Evolutionary conservation across 2,888 invertebrate species (phyloP).

Genomic region (Polyploca ridens): DNA sequence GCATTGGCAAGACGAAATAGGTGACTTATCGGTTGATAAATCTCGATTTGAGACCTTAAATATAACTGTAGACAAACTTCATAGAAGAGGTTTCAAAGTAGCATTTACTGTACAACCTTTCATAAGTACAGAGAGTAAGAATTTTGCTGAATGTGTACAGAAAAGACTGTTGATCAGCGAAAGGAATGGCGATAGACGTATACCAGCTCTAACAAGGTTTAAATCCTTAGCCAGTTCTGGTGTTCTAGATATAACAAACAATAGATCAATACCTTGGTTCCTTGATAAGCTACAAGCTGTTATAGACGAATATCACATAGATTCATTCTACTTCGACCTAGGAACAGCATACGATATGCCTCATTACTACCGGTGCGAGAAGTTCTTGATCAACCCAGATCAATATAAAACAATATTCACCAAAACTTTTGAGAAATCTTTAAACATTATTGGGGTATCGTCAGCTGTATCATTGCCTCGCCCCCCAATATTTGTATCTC

Average conservation of each 20-base stretch:
- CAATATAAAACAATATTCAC: slow-evolving; percentile 91
- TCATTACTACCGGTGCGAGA: slow-evolving; percentile 92
- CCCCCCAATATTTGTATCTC: slow-evolving; percentile 93
- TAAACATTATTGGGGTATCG: slow-evolving; percentile 91
- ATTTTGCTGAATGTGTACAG: slow-evolving; percentile 92
- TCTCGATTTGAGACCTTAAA: slow-evolving; percentile 91
- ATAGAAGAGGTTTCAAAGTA: slow-evolving; percentile 93
- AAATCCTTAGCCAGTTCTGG: slow-evolving; percentile 92
- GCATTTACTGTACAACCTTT: slow-evolving; percentile 96
- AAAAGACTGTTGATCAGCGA: slow-evolving; percentile 91
- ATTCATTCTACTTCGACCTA: slow-evolving; percentile 93
- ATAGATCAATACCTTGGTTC: slow-evolving; percentile 92
- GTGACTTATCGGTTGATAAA: slow-evolving; percentile 93
- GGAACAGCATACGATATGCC: slow-evolving; percentile 94
- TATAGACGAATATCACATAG: slow-evolving; percentile 90
- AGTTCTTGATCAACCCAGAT: slow-evolving; percentile 91
- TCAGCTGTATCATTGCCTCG: slow-evolving; percentile 92
- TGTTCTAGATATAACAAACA: slow-evolving; percentile 94
- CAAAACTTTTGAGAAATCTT: slow-evolving; percentile 85
- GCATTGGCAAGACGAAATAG: slow-evolving; percentile 93
- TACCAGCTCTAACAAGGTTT: slow-evolving; percentile 93
- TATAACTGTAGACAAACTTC: slow-evolving; percentile 91
- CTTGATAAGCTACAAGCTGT: slow-evolving; percentile 88
- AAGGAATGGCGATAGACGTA: slow-evolving; percentile 89
- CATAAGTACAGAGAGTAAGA: slow-evolving; percentile 92